phyloP scores from a whole-genome alignment of 2,888 invertebrate genomes.

The Drosophila merina region DNA sequence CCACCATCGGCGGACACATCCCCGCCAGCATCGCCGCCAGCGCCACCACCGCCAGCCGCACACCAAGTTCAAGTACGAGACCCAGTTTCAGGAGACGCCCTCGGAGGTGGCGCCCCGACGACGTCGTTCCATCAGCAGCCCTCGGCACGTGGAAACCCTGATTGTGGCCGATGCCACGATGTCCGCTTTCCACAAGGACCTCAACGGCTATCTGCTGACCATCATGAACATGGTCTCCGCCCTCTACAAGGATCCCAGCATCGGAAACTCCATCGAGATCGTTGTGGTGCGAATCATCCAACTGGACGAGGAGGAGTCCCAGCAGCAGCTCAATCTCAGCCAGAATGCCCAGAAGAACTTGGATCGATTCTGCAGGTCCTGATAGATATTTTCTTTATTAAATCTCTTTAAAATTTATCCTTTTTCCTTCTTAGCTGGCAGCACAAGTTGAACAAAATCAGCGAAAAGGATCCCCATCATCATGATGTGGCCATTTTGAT shows the following conservation, averaged over 20 bases:
- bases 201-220: conserved; percentile 93
- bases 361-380: conserved; percentile 90
- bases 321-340: conserved; percentile 88
- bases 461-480: conserved; percentile 93
- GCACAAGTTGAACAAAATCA: conserved; percentile 88
- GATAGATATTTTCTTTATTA: conserved; percentile 46
- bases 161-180: conserved; percentile 94
- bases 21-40: conserved; percentile 14
- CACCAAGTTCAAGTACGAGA: conserved; percentile 64
- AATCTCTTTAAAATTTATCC: background rate
- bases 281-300: conserved; percentile 94
- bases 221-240: conserved; percentile 97
- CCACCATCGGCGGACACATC: conserved; percentile 40
- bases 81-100: conserved; percentile 30
- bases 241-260: conserved; percentile 93
- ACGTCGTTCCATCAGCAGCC: conserved; percentile 89
- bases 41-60: conserved; percentile 42
- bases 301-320: conserved; percentile 86
- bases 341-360: conserved; percentile 93
- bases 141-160: conserved; percentile 92
- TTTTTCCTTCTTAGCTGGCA: conserved; percentile 87
- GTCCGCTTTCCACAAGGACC: conserved; percentile 93
- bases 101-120: conserved; percentile 59
- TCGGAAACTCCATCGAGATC: conserved; percentile 95
- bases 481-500: conserved; percentile 95